A percentile compares a stretch with the other conserved stretches of the same genome.
phyloP scores from a whole-genome alignment of 2,888 invertebrate species.

The Pristionchus fissidentatus region DNA sequence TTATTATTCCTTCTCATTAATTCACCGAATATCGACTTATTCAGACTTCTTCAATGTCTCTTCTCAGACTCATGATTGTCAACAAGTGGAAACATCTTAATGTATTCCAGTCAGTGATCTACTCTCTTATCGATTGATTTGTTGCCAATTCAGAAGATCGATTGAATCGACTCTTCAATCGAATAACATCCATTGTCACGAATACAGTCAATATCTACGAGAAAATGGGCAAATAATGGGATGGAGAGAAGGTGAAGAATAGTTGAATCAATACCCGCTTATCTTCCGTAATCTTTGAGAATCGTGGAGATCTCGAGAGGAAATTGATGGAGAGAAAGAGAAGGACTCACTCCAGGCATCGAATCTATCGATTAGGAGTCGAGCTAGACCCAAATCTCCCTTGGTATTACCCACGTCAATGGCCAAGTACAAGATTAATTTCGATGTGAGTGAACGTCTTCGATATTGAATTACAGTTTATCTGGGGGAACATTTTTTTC shows the following conservation, averaged over 20 bases:
- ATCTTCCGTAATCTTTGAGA: not conserved
- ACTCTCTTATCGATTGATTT: not conserved
- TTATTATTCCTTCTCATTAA: not conserved
- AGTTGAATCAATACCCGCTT: no score
- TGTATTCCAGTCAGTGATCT: constrained; percentile 83
- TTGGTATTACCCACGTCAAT: not conserved
- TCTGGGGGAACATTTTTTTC: no score
- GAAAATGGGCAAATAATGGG: not conserved
- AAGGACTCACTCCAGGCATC: not conserved
- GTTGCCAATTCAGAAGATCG: not conserved
- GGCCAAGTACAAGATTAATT: not conserved
- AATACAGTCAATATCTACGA: constrained; percentile 16
- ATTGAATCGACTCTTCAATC: not conserved
- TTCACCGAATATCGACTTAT: not conserved
- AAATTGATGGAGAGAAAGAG: not conserved
- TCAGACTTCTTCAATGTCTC: not conserved
- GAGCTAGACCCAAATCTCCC: not conserved
- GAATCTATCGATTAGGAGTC: no score
- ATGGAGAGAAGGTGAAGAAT: not conserved
- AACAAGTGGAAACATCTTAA: constrained; percentile 92
- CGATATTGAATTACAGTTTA: not conserved
- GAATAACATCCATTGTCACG: not conserved
- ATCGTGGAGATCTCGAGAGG: not conserved
- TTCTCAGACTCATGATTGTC: constrained; percentile 81
- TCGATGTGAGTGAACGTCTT: not conserved